A percentile compares a stretch with the other conserved stretches of the same genome.
phyloP scores from a whole-genome alignment of 2,797 vertebrate species.

The Percopsis omiscomaycus region DNA sequence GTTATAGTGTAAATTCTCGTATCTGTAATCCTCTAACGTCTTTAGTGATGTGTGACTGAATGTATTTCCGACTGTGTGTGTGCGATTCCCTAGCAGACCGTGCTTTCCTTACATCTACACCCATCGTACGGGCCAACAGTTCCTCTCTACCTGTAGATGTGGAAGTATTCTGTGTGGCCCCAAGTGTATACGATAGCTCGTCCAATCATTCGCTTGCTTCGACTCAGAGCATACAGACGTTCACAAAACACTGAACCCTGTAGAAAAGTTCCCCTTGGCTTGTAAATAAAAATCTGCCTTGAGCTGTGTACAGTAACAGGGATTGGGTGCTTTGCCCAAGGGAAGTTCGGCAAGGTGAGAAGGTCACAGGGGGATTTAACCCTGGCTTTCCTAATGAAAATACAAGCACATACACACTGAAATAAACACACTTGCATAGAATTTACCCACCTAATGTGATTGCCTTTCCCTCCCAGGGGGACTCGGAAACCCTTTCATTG shows the following conservation, averaged over 20 bases:
- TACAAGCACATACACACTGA: slow-evolving; percentile 14
- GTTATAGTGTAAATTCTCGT: neutral
- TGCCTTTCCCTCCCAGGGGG: slow-evolving; percentile 6
- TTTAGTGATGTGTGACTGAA: neutral
- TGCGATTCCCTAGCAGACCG: neutral
- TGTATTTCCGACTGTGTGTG: neutral
- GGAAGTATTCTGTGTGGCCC: neutral
- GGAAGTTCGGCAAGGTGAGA: no score
- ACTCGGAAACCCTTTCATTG: neutral
- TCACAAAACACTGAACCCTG: no score
- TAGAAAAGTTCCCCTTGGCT: no score
- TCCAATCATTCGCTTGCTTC: no score
- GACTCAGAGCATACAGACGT: no score
- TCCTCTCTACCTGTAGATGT: neutral
- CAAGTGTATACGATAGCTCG: no score
- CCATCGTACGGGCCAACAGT: neutral
- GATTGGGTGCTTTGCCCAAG: no score
- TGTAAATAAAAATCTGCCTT: no score
- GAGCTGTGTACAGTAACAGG: no score
- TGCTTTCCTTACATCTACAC: neutral
- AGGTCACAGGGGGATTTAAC: no score
- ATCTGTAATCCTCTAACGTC: neutral
- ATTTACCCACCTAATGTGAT: slow-evolving; percentile 7
- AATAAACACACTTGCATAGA: slow-evolving; percentile 1
- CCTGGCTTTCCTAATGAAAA: neutral